Conservation (phyloP, 2,888 invertebrate genomes). For the Archips crataeganus region DNA sequence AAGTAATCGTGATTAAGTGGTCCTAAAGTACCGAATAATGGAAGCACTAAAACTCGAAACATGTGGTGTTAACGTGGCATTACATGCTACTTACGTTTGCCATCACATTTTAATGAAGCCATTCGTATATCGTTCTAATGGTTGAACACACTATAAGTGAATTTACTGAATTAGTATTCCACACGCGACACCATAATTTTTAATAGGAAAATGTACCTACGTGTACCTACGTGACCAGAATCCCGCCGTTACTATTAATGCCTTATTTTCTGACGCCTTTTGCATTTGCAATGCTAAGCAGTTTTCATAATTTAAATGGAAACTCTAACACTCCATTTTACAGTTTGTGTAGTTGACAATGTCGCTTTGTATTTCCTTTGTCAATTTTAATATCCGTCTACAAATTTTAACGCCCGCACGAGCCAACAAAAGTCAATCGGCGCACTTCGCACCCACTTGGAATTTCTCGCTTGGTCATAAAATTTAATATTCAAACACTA, state of each 20-base stretch:
- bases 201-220: conserved; percentile 42
- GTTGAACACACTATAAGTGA: conserved; percentile 36
- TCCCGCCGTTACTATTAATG: conserved; percentile 19
- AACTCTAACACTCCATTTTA: background rate
- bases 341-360: background rate
- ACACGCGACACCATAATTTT: conserved; percentile 41
- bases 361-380: background rate
- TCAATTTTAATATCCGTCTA: background rate
- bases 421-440: background rate
- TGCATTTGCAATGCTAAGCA: conserved; percentile 18
- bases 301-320: background rate
- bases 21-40: background rate
- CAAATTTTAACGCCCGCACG: background rate
- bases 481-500: conserved; percentile 2
- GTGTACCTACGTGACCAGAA: conserved; percentile 37
- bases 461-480: background rate
- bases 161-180: conserved; percentile 40
- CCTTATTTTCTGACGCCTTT: conserved; percentile 27
- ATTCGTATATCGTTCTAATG: conserved; percentile 1
- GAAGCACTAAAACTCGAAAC: background rate
- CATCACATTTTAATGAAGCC: conserved; percentile 19
- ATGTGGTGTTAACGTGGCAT: background rate
- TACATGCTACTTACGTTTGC: background rate
- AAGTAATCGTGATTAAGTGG: background rate
- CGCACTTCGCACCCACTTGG: background rate